A percentile compares a stretch with the other conserved stretches of the same genome.
Evolutionary conservation across 2,797 vertebrate genomes (phyloP).

Genomic region (Epinephelus coioides): DNA sequence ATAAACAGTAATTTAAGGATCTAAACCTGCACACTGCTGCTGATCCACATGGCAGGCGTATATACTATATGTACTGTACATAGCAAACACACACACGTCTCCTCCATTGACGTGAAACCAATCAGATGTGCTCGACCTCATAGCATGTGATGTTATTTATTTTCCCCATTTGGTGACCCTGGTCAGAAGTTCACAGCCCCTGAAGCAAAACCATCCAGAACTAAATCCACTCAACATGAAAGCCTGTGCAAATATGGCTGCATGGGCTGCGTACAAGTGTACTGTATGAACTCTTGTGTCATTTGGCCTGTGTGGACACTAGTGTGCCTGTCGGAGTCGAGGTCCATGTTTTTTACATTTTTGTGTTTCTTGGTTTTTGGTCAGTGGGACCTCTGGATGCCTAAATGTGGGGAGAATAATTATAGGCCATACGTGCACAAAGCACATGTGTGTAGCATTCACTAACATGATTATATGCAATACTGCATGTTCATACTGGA

Average conservation of each 20-base stretch:
- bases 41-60: constrained; percentile 1
- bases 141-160: constrained; percentile 54
- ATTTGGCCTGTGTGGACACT: background rate
- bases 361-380: constrained; percentile 6
- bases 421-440: background rate
- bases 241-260: constrained; percentile 33
- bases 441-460: background rate
- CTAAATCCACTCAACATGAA: constrained; percentile 45
- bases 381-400: background rate
- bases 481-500: constrained; percentile 1
- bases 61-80: constrained; percentile 18
- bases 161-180: constrained; percentile 39
- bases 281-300: constrained; percentile 4
- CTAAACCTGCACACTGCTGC: background rate
- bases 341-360: background rate
- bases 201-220: constrained; percentile 13
- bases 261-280: constrained; percentile 5
- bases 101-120: constrained; percentile 25
- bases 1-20: no score
- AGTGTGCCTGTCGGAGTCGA: background rate
- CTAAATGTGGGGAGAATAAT: background rate
- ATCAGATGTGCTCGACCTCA: background rate
- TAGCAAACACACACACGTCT: constrained; percentile 2
- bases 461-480: background rate
- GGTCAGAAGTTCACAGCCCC: constrained; percentile 45